phyloP scores from a whole-genome alignment of 2,888 invertebrate genomes.

The Oxyscelio sp. region DNA sequence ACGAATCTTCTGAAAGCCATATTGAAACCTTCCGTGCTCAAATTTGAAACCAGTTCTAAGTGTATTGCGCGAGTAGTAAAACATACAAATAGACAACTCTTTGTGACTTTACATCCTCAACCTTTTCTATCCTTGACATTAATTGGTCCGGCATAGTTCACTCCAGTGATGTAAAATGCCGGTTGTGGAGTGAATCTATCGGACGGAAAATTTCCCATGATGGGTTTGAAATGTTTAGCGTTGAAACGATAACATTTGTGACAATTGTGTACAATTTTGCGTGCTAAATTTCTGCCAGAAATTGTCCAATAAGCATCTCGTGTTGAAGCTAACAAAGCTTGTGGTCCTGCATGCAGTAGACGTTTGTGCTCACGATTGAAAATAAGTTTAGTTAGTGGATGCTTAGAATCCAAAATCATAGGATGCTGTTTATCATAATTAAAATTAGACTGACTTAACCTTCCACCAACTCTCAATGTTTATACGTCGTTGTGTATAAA shows the following conservation, averaged over 20 bases:
- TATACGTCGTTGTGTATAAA: not conserved
- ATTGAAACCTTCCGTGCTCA: no score
- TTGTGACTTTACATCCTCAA: no score
- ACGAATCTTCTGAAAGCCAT: no score
- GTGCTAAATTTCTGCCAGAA: conserved; percentile 22
- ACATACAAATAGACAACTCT: no score
- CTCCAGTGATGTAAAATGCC: conserved; percentile 27
- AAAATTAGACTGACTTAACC: not conserved
- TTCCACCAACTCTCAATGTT: conserved; percentile 10
- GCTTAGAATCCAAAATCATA: conserved; percentile 5
- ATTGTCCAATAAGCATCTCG: conserved; percentile 34
- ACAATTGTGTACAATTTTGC: conserved; percentile 14
- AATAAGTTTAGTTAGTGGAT: conserved; percentile 29
- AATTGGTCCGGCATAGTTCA: conserved; percentile 45
- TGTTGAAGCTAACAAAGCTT: conserved; percentile 10
- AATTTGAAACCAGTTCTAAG: no score
- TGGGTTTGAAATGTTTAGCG: not conserved
- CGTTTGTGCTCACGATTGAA: conserved; percentile 39
- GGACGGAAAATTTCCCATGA: conserved; percentile 34
- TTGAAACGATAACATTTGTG: conserved; percentile 24
- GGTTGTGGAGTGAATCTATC: conserved; percentile 22
- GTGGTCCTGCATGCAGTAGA: conserved; percentile 44
- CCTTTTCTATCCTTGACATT: conserved; percentile 15
- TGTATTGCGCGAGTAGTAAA: no score
- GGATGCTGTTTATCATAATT: conserved; percentile 25